A percentile compares a stretch with the other conserved stretches of the same genome.
Evolutionary conservation across 2,797 vertebrate genomes (phyloP).

Genomic region (Eutrigla gurnardus): DNA sequence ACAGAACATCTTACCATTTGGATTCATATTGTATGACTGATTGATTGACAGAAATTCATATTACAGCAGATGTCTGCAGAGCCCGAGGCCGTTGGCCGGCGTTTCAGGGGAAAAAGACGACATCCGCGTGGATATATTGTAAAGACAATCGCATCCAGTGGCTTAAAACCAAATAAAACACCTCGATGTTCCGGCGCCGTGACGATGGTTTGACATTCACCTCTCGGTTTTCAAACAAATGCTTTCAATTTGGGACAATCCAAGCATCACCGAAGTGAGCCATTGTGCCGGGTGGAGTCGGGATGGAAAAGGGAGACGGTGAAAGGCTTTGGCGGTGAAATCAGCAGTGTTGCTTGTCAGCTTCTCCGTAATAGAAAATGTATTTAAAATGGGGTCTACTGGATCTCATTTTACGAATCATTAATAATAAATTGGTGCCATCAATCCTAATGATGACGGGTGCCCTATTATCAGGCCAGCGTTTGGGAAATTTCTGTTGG

Average conservation of each 20-base stretch:
- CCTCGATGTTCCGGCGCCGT: slow-evolving; percentile 53
- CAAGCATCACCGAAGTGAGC: slow-evolving; percentile 80
- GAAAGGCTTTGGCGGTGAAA: slow-evolving; percentile 72
- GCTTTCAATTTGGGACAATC: slow-evolving; percentile 80
- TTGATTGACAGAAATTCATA: slow-evolving; percentile 64
- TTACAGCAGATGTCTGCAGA: slow-evolving; percentile 54
- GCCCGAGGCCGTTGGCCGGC: slow-evolving; percentile 26
- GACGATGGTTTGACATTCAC: slow-evolving; percentile 62
- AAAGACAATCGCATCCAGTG: slow-evolving; percentile 42
- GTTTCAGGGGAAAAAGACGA: slow-evolving; percentile 37
- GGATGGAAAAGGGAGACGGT: slow-evolving; percentile 56
- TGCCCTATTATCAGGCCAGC: slow-evolving; percentile 81
- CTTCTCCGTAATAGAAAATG: slow-evolving; percentile 85
- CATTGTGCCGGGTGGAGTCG: slow-evolving; percentile 50
- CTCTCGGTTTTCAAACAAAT: slow-evolving; percentile 76
- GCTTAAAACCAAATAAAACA: slow-evolving; percentile 69
- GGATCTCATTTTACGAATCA: slow-evolving; percentile 90
- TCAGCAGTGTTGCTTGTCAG: slow-evolving; percentile 82
- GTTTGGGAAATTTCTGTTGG: slow-evolving; percentile 81
- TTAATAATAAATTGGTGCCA: slow-evolving; percentile 90
- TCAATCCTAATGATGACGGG: slow-evolving; percentile 87
- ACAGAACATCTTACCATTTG: slow-evolving; percentile 28
- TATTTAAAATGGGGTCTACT: slow-evolving; percentile 89
- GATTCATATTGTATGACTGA: slow-evolving; percentile 34
- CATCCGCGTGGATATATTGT: slow-evolving; percentile 50